Base-by-base conservation (phyloP, 2,113 vertebrate species). In the Mola mola region DNA sequence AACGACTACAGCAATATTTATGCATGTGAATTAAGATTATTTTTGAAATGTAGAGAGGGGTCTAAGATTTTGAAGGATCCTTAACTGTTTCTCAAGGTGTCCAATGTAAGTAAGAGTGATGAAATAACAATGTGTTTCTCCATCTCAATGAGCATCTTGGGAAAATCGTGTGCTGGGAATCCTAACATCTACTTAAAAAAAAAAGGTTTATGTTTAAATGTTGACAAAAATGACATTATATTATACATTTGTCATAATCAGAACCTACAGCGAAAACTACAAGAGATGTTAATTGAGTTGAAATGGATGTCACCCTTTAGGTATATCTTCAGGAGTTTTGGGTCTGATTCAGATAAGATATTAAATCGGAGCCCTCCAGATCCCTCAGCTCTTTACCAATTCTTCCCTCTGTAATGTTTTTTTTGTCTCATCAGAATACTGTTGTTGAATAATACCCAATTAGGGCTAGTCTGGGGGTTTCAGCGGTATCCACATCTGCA, bases 81-180 rank as follows among this genome's bases (percentile, higher is more conserved):
- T 3, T 17, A 58, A 59, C 41, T 24, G 19, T 9, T 22, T 67
- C 75, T 75, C 56, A 60, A 9, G 48, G 73, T 59, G 31, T 81
- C 65, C 38, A 78, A 66, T 82, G 78, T 78, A 65, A 47, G 12
- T 15, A 9, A 29, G 28, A 44, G 13, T 71, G 49, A 75, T 78
- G 24, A 55, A 80, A 76, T 49, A 44, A 59, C 50, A 43, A 72
- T 80, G 15, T 66, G 64, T 63, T 38, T 20, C 22, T 20, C 16
- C 25, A 46, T 57, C 25, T 48, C 12, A 16, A 26, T 12, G 42
- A 52, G 38, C 5, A 21, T 36, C 29, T 42, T 42, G 6, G 42
- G 10, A 37, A 28, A 49, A 53, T 6, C 21, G 9, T 34, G 11
- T 17, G 26, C 22, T 31, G 17, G 13, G 26, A 15, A 68, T 37